Base-by-base conservation (phyloP, 2,888 invertebrate genomes). In the Lordiphosa fenestrarum region DNA sequence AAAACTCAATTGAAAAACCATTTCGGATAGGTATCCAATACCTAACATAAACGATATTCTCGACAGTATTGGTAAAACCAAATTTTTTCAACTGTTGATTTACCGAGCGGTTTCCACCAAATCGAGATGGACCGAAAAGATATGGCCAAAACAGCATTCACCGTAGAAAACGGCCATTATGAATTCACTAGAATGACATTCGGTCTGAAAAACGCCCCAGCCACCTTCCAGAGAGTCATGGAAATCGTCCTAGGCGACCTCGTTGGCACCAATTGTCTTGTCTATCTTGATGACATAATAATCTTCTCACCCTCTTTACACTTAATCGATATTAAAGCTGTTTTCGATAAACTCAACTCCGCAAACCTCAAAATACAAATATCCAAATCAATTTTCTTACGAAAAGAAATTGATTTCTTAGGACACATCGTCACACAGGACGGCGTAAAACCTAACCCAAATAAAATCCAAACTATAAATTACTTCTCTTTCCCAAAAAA, bases 271-370 rank as follows among this genome's bases (percentile, higher is more conserved):
- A 9, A 30, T 10, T 63, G 58, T 30, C 40, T 58, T 5, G 54
- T 63, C 5, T 63, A 63, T 21, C 30, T 58, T 4, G 63, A 58
- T 35, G 54, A 63, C 2, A 57, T 57, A 30, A 53, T 56, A n/a
- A 13, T 63, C 19, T 54, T 62, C 10, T 53, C 53, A 13, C 12
- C 55, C 12, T 56, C 53, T 12, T 23, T 62, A 10, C 52, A 64
- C 36, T 38, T 62, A n/a, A 13, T 6, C 13, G 54, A 55, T 10
- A 15, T 55, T 4, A 44, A 44, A 49, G 13, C 41, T 5, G 25
- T 54, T 7, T 55, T 55, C 15, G 9, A 10, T 13, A 55, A 48
- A 44, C 33, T 44, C 19, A 10, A 7, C 4, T 4, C 1, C 1
- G 23, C 23, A 6, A 4, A 23, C 6, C 23, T 23, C 6, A 23